Conservation (phyloP, 2,113 vertebrate genomes). For the Channa argus region DNA sequence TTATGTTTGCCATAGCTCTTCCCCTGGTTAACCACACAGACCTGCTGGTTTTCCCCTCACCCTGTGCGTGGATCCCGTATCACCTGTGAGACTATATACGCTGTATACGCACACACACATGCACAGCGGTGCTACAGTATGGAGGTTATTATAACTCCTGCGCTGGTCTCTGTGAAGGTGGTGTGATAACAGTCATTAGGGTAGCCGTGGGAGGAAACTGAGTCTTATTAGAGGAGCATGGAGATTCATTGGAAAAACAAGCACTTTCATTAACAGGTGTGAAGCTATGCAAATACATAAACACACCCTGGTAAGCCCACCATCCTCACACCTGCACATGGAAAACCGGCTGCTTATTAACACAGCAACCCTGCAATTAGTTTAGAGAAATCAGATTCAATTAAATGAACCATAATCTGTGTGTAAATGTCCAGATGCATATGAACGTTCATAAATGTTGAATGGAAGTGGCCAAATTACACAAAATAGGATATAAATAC, state of each 20-base stretch:
- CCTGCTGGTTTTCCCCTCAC: constrained; percentile 36
- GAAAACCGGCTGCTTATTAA: constrained; percentile 73
- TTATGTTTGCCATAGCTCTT: constrained; percentile 19
- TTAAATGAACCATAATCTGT: constrained; percentile 34
- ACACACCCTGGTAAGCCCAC: constrained; percentile 59
- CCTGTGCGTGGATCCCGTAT: constrained; percentile 30
- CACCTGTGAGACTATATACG: constrained; percentile 50
- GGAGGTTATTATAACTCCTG: constrained; percentile 77
- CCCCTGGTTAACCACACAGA: constrained; percentile 16
- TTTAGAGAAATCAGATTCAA: constrained; percentile 47
- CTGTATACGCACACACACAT: not conserved
- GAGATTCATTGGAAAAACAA: constrained; percentile 77
- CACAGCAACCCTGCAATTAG: constrained; percentile 71
- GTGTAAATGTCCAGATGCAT: constrained; percentile 40
- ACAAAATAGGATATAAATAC: constrained; percentile 4
- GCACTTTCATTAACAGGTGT: constrained; percentile 80
- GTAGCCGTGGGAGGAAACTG: constrained; percentile 77
- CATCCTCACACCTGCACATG: constrained; percentile 70
- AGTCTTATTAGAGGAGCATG: constrained; percentile 75
- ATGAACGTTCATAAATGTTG: not conserved
- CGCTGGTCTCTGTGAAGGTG: constrained; percentile 60
- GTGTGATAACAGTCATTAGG: constrained; percentile 86
- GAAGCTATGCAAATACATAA: constrained; percentile 78
- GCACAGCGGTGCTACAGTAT: constrained; percentile 33
- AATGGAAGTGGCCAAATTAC: not conserved